Conservation (phyloP, 23 tunicate genomes). For the Clavelina lepadiformis region DNA sequence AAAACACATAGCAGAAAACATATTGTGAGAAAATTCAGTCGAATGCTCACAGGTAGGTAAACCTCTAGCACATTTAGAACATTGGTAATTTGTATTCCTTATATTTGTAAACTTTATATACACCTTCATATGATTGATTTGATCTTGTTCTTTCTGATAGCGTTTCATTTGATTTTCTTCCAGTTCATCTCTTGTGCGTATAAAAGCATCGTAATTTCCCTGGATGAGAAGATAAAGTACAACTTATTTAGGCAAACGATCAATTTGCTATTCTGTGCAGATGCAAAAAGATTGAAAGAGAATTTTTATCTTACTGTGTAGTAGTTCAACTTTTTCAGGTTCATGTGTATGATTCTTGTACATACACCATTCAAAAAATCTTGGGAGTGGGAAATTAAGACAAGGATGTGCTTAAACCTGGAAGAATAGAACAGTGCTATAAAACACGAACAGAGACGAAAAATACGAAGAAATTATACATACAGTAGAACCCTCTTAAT, state of each 20-base stretch:
- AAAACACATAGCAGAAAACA: neutral
- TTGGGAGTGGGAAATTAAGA: conserved; percentile 89
- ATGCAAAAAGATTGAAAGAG: neutral
- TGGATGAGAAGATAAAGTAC: neutral
- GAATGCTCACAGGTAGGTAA: too few relatives aligned
- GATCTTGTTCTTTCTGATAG: conserved; percentile 86
- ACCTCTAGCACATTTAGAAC: too few relatives aligned
- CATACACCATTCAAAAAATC: conserved; percentile 95
- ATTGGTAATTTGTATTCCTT: too few relatives aligned
- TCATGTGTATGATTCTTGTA: conserved; percentile 72
- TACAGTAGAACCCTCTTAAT: too few relatives aligned
- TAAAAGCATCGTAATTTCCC: conserved; percentile 89
- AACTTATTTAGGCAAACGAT: neutral
- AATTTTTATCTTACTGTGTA: conserved; percentile 35
- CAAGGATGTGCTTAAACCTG: conserved; percentile 88
- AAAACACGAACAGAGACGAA: too few relatives aligned
- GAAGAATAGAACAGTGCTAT: too few relatives aligned
- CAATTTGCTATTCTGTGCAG: too few relatives aligned
- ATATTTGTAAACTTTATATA: neutral
- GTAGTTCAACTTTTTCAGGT: conserved; percentile 45
- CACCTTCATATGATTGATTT: conserved; percentile 86
- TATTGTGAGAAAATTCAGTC: too few relatives aligned
- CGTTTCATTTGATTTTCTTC: conserved; percentile 94
- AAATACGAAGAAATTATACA: too few relatives aligned
- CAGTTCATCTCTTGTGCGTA: conserved; percentile 57